phyloP scores from a whole-genome alignment of 2,113 vertebrate genomes.

The Mirza zaza region DNA sequence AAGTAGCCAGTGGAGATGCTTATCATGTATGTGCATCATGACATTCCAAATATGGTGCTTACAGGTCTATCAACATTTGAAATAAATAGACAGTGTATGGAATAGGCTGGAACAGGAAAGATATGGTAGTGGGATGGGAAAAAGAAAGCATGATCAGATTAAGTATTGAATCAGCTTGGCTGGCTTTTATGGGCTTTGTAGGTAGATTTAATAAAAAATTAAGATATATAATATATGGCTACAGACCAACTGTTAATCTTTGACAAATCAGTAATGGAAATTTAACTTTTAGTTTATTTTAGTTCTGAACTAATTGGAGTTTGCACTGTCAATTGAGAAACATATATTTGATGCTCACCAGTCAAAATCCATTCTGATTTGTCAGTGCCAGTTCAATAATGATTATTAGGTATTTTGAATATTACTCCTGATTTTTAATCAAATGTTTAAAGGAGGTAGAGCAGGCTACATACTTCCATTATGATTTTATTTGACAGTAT shows the following conservation, averaged over 20 bases:
- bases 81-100: not conserved
- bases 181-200: not conserved
- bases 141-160: not conserved
- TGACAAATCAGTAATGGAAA: not conserved
- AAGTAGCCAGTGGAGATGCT: not conserved
- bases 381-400: not conserved
- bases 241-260: not conserved
- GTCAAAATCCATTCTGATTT: not conserved
- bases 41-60: not conserved
- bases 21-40: not conserved
- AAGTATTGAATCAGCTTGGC: not conserved
- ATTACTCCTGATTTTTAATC: not conserved
- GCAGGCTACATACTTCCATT: not conserved
- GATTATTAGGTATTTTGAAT: not conserved
- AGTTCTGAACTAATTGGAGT: slow-evolving; percentile 24
- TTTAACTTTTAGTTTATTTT: slow-evolving; percentile 35
- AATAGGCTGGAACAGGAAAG: not conserved
- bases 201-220: not conserved
- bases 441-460: not conserved
- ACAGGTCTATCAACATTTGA: not conserved
- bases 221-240: not conserved
- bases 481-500: not conserved
- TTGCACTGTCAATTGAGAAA: not conserved
- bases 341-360: not conserved
- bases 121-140: not conserved